phyloP scores from a whole-genome alignment of 2,797 vertebrate genomes.

The Peromyscus melanophrys region DNA sequence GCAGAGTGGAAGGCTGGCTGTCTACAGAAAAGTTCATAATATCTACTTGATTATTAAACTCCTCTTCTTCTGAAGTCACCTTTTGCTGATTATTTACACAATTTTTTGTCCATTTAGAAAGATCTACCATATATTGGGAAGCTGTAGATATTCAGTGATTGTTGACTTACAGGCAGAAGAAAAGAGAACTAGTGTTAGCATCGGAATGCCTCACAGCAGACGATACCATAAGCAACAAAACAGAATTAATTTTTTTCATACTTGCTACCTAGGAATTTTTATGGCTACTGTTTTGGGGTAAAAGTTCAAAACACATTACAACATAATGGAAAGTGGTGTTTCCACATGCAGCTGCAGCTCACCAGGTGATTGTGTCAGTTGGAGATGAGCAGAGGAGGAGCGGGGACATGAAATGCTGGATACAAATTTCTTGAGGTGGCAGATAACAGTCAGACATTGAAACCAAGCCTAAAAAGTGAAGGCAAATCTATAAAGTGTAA shows the following conservation, averaged over 20 bases:
- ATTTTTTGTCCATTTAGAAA: neutral
- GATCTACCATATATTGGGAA: too few relatives aligned
- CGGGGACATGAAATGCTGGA: neutral
- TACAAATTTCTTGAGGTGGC: conserved; percentile 27
- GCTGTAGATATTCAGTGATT: neutral
- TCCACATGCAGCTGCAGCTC: neutral
- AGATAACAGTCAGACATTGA: neutral
- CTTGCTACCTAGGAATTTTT: neutral
- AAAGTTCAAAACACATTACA: neutral
- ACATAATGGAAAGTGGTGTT: neutral
- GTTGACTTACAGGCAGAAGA: neutral
- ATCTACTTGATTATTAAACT: neutral
- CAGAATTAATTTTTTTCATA: neutral
- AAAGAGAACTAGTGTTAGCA: neutral
- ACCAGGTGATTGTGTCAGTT: neutral
- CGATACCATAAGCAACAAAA: neutral
- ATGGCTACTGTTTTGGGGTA: neutral
- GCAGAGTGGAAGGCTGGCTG: neutral
- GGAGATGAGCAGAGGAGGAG: neutral
- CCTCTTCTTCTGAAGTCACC: neutral
- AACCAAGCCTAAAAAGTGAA: neutral
- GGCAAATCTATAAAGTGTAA: neutral
- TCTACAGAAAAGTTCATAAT: neutral
- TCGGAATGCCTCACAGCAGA: neutral
- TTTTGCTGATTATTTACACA: neutral